phyloP scores from a whole-genome alignment of 1,140 invertebrate species.

The Drosophila erecta region DNA sequence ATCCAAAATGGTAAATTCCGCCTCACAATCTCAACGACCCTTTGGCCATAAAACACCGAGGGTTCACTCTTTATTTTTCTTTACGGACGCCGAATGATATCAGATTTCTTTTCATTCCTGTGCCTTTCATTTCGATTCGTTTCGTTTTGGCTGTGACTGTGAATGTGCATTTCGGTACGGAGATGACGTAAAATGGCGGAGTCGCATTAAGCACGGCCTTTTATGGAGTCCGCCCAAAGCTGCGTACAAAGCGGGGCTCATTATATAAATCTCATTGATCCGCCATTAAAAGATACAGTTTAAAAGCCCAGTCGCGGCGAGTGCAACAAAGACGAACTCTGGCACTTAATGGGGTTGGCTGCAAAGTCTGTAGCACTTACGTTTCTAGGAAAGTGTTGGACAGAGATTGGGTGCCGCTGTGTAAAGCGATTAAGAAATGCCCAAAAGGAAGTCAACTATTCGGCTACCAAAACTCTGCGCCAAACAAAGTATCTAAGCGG shows the following conservation, averaged over 20 bases:
- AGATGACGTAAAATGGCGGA: constrained; percentile 63
- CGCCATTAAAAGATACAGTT: constrained; percentile 62
- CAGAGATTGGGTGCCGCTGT: constrained; percentile 4
- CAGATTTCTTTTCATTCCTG: constrained; percentile 76
- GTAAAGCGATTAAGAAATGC: not conserved
- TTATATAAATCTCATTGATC: constrained; percentile 80
- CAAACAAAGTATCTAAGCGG: constrained; percentile 30
- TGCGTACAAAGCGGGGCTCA: constrained; percentile 53
- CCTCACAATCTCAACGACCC: constrained; percentile 63
- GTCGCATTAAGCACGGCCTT: constrained; percentile 52
- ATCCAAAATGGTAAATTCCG: constrained; percentile 80
- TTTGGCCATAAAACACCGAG: constrained; percentile 68
- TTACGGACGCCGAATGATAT: constrained; percentile 75
- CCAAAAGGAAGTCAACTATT: not conserved
- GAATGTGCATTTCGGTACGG: constrained; percentile 24
- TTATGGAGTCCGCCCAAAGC: constrained; percentile 66
- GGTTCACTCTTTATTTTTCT: constrained; percentile 58
- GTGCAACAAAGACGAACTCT: constrained; percentile 33
- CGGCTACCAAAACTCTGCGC: not conserved
- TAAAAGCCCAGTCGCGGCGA: constrained; percentile 35
- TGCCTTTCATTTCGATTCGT: constrained; percentile 41
- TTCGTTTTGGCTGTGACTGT: constrained; percentile 51
- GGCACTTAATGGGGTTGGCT: constrained; percentile 33
- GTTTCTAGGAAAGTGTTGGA: constrained; percentile 28
- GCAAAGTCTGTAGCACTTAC: constrained; percentile 29